Evolutionary conservation across 2,113 vertebrate species (phyloP).

Genomic region (Peucedramus taeniatus): DNA sequence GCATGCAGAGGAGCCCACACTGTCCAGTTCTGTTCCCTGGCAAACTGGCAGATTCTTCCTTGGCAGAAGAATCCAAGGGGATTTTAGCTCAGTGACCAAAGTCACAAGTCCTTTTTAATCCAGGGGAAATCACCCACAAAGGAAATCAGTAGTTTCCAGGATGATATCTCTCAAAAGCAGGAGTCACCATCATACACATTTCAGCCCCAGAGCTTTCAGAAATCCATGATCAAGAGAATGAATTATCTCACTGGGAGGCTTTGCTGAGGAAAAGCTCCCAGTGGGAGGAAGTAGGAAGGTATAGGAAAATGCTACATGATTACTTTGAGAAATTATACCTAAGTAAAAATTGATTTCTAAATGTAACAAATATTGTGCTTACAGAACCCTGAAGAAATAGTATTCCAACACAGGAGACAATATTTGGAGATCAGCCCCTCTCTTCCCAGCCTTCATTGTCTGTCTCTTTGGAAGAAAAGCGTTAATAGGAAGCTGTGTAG

Average conservation of each 20-base stretch:
- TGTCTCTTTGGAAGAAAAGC: not conserved
- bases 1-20: not conserved
- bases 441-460: not conserved
- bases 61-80: not conserved
- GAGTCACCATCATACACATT: not conserved
- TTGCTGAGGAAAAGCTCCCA: not conserved
- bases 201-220: not conserved
- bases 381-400: not conserved
- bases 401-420: not conserved
- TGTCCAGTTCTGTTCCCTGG: not conserved
- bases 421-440: not conserved
- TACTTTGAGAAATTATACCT: not conserved
- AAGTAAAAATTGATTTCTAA: not conserved
- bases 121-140: not conserved
- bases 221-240: not conserved
- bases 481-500: not conserved
- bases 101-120: not conserved
- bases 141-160: not conserved
- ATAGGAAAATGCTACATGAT: not conserved
- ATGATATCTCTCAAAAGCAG: not conserved
- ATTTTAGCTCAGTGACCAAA: not conserved
- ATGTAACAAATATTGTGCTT: not conserved
- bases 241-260: not conserved
- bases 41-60: not conserved
- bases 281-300: not conserved